Base-by-base conservation (phyloP, 2,888 invertebrate species). In the Cryptus viduatorius region DNA sequence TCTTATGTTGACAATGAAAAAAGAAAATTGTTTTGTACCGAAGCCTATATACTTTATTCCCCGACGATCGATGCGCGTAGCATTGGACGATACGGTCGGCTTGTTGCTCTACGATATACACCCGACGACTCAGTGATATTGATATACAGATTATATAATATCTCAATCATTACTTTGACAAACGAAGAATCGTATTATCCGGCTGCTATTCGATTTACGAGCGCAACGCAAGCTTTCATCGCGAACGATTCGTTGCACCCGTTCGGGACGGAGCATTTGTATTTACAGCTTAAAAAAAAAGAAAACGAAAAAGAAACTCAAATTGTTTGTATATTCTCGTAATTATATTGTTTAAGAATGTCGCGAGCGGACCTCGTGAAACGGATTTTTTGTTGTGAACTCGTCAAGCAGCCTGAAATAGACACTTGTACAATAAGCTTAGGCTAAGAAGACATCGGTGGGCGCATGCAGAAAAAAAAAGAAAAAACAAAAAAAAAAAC, bases 381-480 rank as follows among this genome's bases (percentile, higher is more conserved):
- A 83, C 81, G 87, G 83, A 77, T 68, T 68, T 84, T 69, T 31
- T 61, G 12, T 61, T 53, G 37, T 31, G 67, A 67, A 42, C 50
- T 76, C 86, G 85, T 61, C 80, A 86, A 84, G 87, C 89, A 88
- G 88, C 87, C 86, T 86, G 37, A 83, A 83, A 87, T 84, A 83
- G 85, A 88, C 37, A 87, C 84, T 37, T 90, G 88, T 91, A 90
- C 83, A 78, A 89, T 89, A 88, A 87, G 87, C 53, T 82, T 87
- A 87, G 86, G 80, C 78, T 86, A 86, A 67, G 79, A 79, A 83
- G 75, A 83, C 78, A 83, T 85, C 86, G 88, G 88, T 87, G 89
- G 88, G 87, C 82, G 89, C 89, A 88, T 88, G 87, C 81, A 77
- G 24, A 76, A 71, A 24, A 24, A 24, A 24, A 24, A 24, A 53